Base-by-base conservation (phyloP, 2,113 vertebrate genomes). In the Centropus bengalensis region DNA sequence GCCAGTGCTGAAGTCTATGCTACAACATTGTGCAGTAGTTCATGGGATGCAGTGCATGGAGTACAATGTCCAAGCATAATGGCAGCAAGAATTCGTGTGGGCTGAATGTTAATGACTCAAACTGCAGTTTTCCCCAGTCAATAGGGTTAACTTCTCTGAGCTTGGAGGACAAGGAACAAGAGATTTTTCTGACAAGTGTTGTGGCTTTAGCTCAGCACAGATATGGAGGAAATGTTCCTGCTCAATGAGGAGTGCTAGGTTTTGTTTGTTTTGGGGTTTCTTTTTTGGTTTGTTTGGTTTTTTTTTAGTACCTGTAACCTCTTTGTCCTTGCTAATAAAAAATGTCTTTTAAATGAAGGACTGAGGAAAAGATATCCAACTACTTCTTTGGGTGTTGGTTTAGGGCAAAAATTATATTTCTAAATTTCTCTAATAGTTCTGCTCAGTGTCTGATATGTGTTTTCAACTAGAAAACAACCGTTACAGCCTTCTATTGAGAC, bases 1-100 rank as follows among this genome's bases (percentile, higher is more conserved):
- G 47, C 51, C 28, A 8, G 27, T 14, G 59, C 49, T 91, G 36
- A 79, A 22, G 0, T 1, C 23, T 7, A 26, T 52, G 55, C 36
- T 73, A 42, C 44, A 67, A 4, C 4, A 0, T 4, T 17, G 21
- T 0, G 0, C 45, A 5, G 66, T 5, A 40, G 56, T 38, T 56
- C 60, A 49, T 27, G 60, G 64, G 68, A 30, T 69, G 60, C 1
- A 3, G 49, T 30, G 75, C 47, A 45, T 32, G 55, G 28, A 82
- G 24, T 44, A 51, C 44, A 80, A 70, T 85, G 81, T 62, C 67
- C 54, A 38, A 63, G 69, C 1, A 0, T 44, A 40, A 55, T 3
- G 3, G 17, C 70, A 71, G 59, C 1, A 16, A 86, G 74, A 40
- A 33, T 86, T 79, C 75, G 45, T 40, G 58, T 79, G 70, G 66